Conservation (phyloP, 2,888 invertebrate genomes). For the Noctua janthina region DNA sequence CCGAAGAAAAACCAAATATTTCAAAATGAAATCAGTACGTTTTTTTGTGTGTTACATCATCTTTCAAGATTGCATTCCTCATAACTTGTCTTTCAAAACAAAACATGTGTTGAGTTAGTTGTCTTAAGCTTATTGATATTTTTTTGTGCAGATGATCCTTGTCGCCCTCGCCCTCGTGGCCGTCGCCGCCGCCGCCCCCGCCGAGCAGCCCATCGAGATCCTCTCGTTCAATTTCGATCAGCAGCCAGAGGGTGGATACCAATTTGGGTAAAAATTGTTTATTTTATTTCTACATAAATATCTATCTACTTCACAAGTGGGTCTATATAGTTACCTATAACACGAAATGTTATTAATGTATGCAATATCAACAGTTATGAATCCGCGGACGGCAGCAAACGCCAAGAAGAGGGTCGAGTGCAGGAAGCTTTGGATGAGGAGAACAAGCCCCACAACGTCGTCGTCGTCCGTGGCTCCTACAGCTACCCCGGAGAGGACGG, state of each 20-base stretch:
- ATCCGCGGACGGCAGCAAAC: slow-evolving; percentile 90
- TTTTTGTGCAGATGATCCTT: slow-evolving; percentile 46
- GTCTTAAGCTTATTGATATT: neutral
- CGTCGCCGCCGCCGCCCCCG: slow-evolving; percentile 43
- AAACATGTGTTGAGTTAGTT: neutral
- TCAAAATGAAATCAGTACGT: slow-evolving; percentile 46
- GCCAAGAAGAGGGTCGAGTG: slow-evolving; percentile 86
- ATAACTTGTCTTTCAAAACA: neutral
- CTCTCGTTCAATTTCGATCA: neutral
- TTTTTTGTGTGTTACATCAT: slow-evolving; percentile 8
- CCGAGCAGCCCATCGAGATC: neutral
- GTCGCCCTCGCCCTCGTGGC: slow-evolving; percentile 62
- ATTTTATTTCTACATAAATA: neutral
- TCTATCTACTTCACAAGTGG: neutral
- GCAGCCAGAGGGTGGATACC: slow-evolving; percentile 37
- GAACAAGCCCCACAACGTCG: slow-evolving; percentile 89
- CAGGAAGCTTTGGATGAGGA: slow-evolving; percentile 87
- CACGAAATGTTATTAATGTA: neutral
- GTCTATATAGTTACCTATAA: neutral
- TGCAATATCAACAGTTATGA: slow-evolving; percentile 73
- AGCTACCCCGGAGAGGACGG: slow-evolving; percentile 90
- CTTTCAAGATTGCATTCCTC: neutral
- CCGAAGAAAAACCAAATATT: slow-evolving; percentile 35
- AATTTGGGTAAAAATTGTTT: slow-evolving; percentile 15
- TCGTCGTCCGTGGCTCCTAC: slow-evolving; percentile 91